Base-by-base conservation (phyloP, 2,888 invertebrate species). In the Polia nebulosa region DNA sequence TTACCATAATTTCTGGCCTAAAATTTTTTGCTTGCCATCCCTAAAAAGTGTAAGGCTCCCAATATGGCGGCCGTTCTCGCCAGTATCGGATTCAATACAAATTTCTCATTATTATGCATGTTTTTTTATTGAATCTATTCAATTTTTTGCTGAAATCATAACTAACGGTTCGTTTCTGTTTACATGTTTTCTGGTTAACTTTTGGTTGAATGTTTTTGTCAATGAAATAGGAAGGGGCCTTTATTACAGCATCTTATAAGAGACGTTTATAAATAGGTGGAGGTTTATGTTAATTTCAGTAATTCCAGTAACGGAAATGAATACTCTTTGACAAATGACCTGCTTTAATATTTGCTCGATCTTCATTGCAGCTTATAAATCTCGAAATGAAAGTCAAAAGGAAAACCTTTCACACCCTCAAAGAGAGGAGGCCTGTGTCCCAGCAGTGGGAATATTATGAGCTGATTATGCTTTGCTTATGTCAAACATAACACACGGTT, bases 71-170 rank as follows among this genome's bases (percentile, higher is more conserved):
- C 57, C n/a, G 15, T 57, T 55, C 68, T 49, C 57, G 52, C 55
- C 41, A 63, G 82, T 72, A 77, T 69, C 63, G 56, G 65, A 82
- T 81, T 79, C 68, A 76, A 85, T 84, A 69, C 67, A 65, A 81
- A 80, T 75, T 70, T 67, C 67, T 82, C 73, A 81, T 85, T 78
- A 85, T 57, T 85, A 84, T 81, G 81, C 81, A 81, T 78, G 72
- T 76, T 76, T 82, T 82, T 84, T 83, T 69, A 85, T 83, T 83
- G 76, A 84, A 76, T 77, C 69, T 72, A 57, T 85, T 84, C 29
- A 64, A 41, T 76, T 69, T 72, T 68, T 67, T 65, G 49, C 52
- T 59, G 59, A 47, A 78, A 68, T 68, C 61, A 61, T 72, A 81
- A 78, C 73, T 78, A 53, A 63, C 49, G 15, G 29, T 65, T 65